Conservation (phyloP, 1,140 invertebrate genomes). For the Triops longicaudatus region DNA sequence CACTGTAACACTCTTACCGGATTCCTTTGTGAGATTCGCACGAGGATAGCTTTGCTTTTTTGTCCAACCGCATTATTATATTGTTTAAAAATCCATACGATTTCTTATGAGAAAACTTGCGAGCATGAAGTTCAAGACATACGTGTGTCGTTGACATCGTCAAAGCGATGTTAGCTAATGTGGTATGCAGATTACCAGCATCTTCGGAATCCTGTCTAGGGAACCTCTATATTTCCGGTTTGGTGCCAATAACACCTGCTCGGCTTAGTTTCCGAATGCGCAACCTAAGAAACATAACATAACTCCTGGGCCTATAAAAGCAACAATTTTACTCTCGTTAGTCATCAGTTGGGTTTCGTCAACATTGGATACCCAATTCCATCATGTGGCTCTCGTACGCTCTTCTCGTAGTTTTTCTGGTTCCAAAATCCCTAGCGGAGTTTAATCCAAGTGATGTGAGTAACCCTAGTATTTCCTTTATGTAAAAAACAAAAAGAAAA, state of each 20-base stretch:
- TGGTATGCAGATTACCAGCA: neutral
- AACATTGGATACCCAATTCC: neutral
- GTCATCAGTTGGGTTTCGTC: neutral
- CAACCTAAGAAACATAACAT: neutral
- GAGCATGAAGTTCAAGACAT: too few species aligned
- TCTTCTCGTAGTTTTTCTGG: neutral
- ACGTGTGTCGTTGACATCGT: neutral
- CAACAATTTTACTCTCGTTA: neutral
- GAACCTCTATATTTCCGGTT: neutral
- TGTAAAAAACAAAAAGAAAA: neutral
- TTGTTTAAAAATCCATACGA: too few species aligned
- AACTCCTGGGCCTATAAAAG: neutral
- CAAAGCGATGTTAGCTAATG: neutral
- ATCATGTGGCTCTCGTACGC: constrained; percentile 1
- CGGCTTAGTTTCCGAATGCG: neutral
- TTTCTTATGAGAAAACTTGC: too few species aligned
- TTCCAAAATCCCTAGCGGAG: neutral
- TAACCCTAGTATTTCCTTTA: neutral
- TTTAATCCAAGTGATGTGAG: neutral
- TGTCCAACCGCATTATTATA: too few species aligned
- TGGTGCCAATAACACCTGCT: neutral
- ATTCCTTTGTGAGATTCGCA: too few species aligned
- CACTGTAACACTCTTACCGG: too few species aligned
- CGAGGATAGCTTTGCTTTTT: too few species aligned
- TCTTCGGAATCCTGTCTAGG: neutral